Evolutionary conservation across 2,888 invertebrate species (phyloP).

Genomic region (Eumacrocentrus americanus): DNA sequence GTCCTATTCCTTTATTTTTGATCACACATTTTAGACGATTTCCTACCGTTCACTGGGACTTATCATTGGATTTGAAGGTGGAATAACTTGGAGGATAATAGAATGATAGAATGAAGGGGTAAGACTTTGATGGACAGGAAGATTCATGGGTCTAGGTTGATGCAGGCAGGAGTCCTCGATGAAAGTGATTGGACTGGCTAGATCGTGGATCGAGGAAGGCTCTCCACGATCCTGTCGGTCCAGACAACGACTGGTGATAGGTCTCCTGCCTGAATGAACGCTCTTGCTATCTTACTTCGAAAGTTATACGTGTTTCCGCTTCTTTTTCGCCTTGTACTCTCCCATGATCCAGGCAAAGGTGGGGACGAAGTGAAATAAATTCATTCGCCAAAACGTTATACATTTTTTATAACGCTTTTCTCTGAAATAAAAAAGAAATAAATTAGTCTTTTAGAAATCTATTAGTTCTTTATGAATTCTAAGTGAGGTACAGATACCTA

Average conservation of each 20-base stretch:
- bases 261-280: conserved; percentile 20
- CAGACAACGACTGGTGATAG: conserved; percentile 21
- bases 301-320: conserved; percentile 26
- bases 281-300: conserved; percentile 27
- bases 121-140: neutral
- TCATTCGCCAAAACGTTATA: no score
- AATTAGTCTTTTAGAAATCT: no score
- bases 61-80: no score
- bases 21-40: no score
- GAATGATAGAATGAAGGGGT: neutral
- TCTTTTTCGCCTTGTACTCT: conserved; percentile 3
- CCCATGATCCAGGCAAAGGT: conserved; percentile 5
- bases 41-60: no score
- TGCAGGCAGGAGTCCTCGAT: neutral
- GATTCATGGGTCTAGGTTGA: neutral
- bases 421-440: no score
- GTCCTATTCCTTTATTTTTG: no score
- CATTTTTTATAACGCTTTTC: no score
- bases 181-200: conserved; percentile 3
- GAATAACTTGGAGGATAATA: neutral
- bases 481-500: no score
- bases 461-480: no score
- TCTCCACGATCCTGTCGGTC: conserved; percentile 1
- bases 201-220: neutral
- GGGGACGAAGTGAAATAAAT: no score